Evolutionary conservation across 2,888 invertebrate species (phyloP).

Genomic region (Stenodera caucasica): DNA sequence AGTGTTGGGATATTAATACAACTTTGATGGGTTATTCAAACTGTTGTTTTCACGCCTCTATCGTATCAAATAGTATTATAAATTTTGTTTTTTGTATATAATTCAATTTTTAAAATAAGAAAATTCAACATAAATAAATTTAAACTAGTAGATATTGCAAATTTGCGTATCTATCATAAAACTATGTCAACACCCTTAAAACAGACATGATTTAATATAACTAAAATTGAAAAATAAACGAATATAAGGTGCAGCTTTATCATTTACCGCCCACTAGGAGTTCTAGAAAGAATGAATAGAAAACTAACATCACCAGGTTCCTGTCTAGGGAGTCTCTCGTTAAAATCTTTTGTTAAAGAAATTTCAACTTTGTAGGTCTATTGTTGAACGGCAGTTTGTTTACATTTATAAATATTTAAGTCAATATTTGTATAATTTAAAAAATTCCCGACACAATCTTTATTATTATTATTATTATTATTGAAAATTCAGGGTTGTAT

Average conservation of each 20-base stretch:
- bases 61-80: not conserved
- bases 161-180: conserved; percentile 13
- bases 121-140: conserved; percentile 15
- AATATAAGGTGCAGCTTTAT: conserved; percentile 6
- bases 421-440: conserved; percentile 8
- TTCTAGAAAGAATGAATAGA: not conserved
- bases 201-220: not conserved
- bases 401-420: conserved; percentile 26
- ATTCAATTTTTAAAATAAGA: not conserved
- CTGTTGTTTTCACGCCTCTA: conserved; percentile 20
- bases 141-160: conserved; percentile 22
- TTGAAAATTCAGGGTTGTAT: too few relatives aligned
- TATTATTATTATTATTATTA: too few relatives aligned
- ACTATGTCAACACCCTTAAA: not conserved
- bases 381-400: conserved; percentile 17
- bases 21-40: conserved; percentile 27
- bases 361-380: conserved; percentile 14
- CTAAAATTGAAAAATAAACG: not conserved
- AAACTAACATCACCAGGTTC: not conserved
- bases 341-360: conserved; percentile 21
- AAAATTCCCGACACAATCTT: too few relatives aligned
- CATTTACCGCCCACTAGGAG: not conserved
- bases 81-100: not conserved
- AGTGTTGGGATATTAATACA: conserved; percentile 26
- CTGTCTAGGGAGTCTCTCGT: conserved; percentile 19